Percentiles rank a stretch among this genome's conserved stretches.
phyloP scores from a whole-genome alignment of 2,888 invertebrate species.

The Mactromeris polynyma region DNA sequence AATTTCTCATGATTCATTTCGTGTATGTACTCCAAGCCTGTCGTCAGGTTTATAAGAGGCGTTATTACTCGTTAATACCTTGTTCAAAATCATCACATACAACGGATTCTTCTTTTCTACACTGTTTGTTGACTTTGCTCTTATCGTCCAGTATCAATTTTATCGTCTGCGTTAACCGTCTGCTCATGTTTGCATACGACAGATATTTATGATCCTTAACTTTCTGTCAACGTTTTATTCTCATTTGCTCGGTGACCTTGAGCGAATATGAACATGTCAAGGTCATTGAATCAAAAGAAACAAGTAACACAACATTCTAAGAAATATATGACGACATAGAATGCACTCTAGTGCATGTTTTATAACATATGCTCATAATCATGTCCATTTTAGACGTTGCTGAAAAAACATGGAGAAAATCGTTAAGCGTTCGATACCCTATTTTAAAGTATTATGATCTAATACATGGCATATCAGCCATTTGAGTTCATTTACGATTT shows the following conservation, averaged over 20 bases:
- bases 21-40: background rate
- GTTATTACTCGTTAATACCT: background rate
- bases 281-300: background rate
- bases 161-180: background rate
- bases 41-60: background rate
- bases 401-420: too few species aligned
- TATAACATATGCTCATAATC: too few species aligned
- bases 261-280: background rate
- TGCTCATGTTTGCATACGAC: background rate
- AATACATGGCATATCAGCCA: too few species aligned
- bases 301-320: too few species aligned
- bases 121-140: background rate
- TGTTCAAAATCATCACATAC: background rate
- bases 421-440: too few species aligned
- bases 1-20: background rate
- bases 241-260: background rate
- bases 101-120: background rate
- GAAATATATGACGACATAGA: too few species aligned
- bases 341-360: too few species aligned
- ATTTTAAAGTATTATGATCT: too few species aligned
- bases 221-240: background rate
- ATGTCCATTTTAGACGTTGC: too few species aligned
- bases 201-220: background rate
- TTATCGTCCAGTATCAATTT: conserved; percentile 13
- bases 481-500: too few species aligned